A percentile compares a stretch with the other conserved stretches of the same genome.
Evolutionary conservation across 2,888 invertebrate genomes (phyloP).

Genomic region (Hyles lineata): DNA sequence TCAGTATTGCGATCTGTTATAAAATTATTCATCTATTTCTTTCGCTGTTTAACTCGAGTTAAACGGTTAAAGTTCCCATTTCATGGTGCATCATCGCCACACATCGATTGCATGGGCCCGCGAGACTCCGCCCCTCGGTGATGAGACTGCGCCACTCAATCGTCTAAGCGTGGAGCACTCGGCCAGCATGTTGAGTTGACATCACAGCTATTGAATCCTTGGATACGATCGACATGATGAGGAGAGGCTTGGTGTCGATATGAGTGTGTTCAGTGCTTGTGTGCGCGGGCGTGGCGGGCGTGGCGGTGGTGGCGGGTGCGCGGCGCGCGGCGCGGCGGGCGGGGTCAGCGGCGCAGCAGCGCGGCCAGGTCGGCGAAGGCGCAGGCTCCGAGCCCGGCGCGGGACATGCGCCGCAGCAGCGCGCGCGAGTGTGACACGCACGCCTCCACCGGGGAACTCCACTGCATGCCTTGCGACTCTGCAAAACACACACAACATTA

Average conservation of each 20-base stretch:
- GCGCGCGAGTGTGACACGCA: constrained; percentile 96
- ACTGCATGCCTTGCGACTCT: constrained; percentile 96
- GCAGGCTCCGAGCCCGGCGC: constrained; percentile 95
- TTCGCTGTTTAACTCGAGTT: background rate
- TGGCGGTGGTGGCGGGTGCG: constrained; percentile 31
- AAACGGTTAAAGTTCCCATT: constrained; percentile 4
- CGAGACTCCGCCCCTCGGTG: too few relatives aligned
- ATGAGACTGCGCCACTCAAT: background rate
- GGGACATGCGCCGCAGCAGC: constrained; percentile 95
- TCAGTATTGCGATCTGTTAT: constrained; percentile 31
- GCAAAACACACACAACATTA: constrained; percentile 43
- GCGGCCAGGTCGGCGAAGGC: constrained; percentile 97
- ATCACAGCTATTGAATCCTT: background rate
- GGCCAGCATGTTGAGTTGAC: background rate
- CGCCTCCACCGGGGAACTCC: constrained; percentile 96
- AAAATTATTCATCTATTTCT: background rate
- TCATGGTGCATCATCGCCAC: background rate
- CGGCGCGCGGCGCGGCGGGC: constrained; percentile 40
- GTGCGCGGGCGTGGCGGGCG: constrained; percentile 4
- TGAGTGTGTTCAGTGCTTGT: background rate
- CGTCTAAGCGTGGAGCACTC: background rate
- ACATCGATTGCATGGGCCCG: too few relatives aligned
- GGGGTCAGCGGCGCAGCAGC: constrained; percentile 88
- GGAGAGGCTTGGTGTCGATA: too few relatives aligned
- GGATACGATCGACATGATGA: too few relatives aligned